Evolutionary conservation across 2,113 vertebrate species (phyloP), one percentile per base, ranked within the genome.

Genomic region (Urocolius indicus): DNA sequence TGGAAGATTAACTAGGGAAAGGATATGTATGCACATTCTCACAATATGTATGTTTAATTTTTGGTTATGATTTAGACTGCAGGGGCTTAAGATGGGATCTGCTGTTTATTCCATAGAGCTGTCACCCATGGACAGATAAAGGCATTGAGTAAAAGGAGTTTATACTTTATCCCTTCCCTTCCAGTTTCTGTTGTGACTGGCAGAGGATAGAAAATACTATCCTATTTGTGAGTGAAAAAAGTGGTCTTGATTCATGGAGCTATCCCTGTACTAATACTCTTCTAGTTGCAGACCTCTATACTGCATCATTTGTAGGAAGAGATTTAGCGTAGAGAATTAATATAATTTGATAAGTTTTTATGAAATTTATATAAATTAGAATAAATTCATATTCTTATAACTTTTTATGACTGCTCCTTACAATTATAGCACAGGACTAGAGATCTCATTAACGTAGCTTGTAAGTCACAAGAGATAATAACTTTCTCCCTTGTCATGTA

Each of bases 21-120:
- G 12, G 21, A 11, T 11, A 9, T 4, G 4, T 41, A 17, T 0
- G 0, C 34, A 13, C 6, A 17, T 32, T 87, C 72, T 54, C 10
- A 51, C 4, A 38, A 41, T 5, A 4, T 15, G 13, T 30, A 4
- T 36, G 6, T 57, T 72, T 41, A 24, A 16, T 58, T 77, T 80
- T 58, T 45, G 13, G 4, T 34, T 78, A 22, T 27, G 23, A 20
- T 55, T 91, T n/a, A 71, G 63, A 36, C 36, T 49, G 20, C 13
- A 41, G 29, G 13, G 23, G 2, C 34, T 86, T 95, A 66, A 74
- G 69, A 80, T 58, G 11, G 8, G 10, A n/a, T 62, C 20, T 80
- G 16, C 27, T 84, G 5, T 84, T 84, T 55, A 32, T 29, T 92
- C n/a, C 43, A 1, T 52, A 43, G 46, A 45, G 24, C 38, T 88